These are phyloP conservation scores for Nothobranchius furzeri DNA, from an alignment of 2,113 vertebrate species.

Conservation along the genomic window DNA sequence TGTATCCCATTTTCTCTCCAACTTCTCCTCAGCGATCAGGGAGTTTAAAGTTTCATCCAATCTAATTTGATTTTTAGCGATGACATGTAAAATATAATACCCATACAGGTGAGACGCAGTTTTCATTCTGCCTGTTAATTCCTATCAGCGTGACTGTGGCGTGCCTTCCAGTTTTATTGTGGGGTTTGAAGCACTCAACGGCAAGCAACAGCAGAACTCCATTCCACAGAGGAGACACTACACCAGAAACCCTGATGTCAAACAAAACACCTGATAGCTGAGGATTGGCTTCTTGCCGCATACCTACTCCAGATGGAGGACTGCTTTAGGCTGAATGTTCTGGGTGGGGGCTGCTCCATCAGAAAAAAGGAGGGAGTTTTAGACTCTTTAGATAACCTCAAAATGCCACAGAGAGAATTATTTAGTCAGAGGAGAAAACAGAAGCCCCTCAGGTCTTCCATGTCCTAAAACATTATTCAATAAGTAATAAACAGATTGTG, in stretches of 20 bases:
- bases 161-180: conserved; percentile 45
- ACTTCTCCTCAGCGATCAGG: conserved; percentile 39
- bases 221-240: conserved; percentile 57
- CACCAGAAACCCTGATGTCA: conserved; percentile 51
- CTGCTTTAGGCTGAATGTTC: conserved; percentile 48
- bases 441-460: no score
- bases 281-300: conserved; percentile 58
- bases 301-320: conserved; percentile 71
- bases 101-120: conserved; percentile 17
- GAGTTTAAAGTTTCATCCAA: conserved; percentile 46
- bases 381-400: neutral
- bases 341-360: conserved; percentile 41
- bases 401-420: conserved; percentile 24
- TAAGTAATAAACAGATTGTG: no score
- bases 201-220: conserved; percentile 62
- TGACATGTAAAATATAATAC: conserved; percentile 48
- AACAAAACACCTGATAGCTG: conserved; percentile 65
- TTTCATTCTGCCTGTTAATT: conserved; percentile 14
- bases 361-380: conserved; percentile 10
- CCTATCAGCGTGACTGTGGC: conserved; percentile 42
- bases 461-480: neutral
- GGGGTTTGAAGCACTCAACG: conserved; percentile 32
- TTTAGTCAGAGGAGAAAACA: neutral
- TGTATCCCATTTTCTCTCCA: conserved; percentile 46
- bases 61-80: conserved; percentile 49